Conservation (phyloP, 2,113 vertebrate genomes). For the Nibea albiflora region DNA sequence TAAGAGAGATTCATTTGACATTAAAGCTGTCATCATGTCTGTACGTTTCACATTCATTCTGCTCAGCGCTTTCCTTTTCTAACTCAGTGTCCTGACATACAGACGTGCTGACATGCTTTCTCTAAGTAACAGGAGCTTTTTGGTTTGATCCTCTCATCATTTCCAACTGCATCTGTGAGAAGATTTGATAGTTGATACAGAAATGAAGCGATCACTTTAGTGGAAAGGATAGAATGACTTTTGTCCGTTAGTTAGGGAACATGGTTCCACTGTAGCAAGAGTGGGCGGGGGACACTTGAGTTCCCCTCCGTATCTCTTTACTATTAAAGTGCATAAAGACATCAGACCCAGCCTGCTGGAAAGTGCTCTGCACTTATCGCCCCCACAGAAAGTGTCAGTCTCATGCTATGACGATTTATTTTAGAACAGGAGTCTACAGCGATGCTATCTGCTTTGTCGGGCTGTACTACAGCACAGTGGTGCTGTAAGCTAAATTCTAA, state of each 20-base stretch:
- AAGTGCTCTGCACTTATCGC: not conserved
- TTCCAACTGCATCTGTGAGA: not conserved
- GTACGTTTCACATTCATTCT: conserved; percentile 1
- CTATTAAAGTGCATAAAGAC: not conserved
- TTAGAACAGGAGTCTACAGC: not conserved
- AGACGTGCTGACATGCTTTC: no score
- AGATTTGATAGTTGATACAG: conserved; percentile 1
- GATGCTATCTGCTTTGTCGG: not conserved
- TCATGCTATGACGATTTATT: not conserved
- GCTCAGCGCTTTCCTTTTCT: conserved; percentile 16
- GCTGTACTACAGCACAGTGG: not conserved
- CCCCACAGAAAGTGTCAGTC: no score
- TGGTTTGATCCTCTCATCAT: not conserved
- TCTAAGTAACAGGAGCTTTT: not conserved
- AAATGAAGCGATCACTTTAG: not conserved
- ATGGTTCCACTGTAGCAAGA: not conserved
- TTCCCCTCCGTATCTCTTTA: not conserved
- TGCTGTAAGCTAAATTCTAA: not conserved
- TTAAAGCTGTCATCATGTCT: not conserved
- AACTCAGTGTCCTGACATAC: not conserved
- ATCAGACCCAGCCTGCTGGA: not conserved
- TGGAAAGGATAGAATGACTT: conserved; percentile 12
- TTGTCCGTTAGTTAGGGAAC: not conserved
- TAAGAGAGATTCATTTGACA: not conserved
- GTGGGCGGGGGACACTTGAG: not conserved